Base-by-base conservation (phyloP, 1,140 invertebrate genomes). In the Thalassaphorura encarpata region DNA sequence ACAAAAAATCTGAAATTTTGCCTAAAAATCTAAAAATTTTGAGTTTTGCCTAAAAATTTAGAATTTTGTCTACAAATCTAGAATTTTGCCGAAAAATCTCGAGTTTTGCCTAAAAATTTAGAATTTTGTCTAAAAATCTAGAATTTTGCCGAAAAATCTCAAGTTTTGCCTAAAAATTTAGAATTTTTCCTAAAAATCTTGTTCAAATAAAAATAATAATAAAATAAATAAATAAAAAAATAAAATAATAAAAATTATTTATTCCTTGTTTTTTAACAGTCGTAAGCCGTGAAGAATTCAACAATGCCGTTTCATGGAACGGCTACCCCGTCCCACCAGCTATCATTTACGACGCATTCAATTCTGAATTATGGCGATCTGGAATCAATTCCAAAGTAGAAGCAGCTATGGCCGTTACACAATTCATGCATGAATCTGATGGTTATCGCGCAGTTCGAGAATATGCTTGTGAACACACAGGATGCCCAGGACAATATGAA, bases 321-420 rank as follows among this genome's bases (percentile, higher is more conserved):
- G 53, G 54, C 0, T 62, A 62, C 46, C 61, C 61, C 1, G 18
- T 16, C 11, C 61, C 61, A 16, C 2, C 29, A 0, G 51, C 50
- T 40, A 47, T 39, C 0, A 52, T 60, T 19, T 62, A 60, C 29
- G 50, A 56, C 26, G 48, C 52, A 0, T 60, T 63, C 33, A 49
- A 39, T 8, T 31, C 36, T 1, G 47, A 47, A 16, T 21, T 27
- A 6, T n/a, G 23, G 2, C 43, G 51, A 21, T 52, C 49, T 0
- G 23, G 21, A 5, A 60, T 63, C 24, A 18, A 43, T 3, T 42
- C 40, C 1, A 59, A 60, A 16, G 23, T 43, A 46, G 61, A 63
- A 50, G 56, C 61, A 19, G 61, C 61, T 3, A 63, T 63, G 61
- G 56, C 57, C 26, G 18, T 60, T 13, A 53, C 61, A 31, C 56